Base-by-base conservation (phyloP, 2,113 vertebrate genomes). In the Prunella himalayana region DNA sequence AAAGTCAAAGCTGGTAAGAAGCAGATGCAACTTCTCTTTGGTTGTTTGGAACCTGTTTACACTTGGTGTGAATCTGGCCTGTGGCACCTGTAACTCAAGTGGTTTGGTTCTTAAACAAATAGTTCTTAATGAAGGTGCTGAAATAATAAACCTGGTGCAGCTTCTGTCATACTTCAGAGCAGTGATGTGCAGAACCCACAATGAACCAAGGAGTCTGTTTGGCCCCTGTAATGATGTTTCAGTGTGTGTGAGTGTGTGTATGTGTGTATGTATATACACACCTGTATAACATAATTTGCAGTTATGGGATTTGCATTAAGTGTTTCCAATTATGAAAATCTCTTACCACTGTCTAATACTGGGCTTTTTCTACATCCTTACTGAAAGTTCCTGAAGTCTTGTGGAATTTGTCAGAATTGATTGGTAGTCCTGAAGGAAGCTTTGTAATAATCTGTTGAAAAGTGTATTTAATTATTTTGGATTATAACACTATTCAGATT, bases 351-450 rank as follows among this genome's bases (percentile, higher is more conserved):
- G 81, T 95, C 95, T 84, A 68, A 77, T 92, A 88, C 39, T 94
- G 79, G 95, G 78, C 94, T 96, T 96, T 97, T 94, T 95, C 94
- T 97, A 94, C 54, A 16, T 97, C 77, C 93, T 94, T 95, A 76
- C 95, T 95, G 92, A 81, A 98, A 96, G 75, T 97, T 96, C 87
- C 88, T 88, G 89, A 89, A 95, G 88, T 97, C 95, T 96, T 72
- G 96, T 97, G 96, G 94, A 97, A 78, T 97, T 97, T 95, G 88
- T 95, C 96, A 96, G 87, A 97, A 81, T 94, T 95, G 93, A 45
- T 97, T 45, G 79, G 82, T 97, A 93, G 96, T 97, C 44, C 86
- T 97, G 94, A 95, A 97, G 94, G 42, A 95, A 88, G 77, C 84
- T 77, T 95, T 86, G 93, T 97, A 94, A 94, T 95, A 89, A 79